Conservation (phyloP, 2,797 vertebrate species). For the Tapera naevia region DNA sequence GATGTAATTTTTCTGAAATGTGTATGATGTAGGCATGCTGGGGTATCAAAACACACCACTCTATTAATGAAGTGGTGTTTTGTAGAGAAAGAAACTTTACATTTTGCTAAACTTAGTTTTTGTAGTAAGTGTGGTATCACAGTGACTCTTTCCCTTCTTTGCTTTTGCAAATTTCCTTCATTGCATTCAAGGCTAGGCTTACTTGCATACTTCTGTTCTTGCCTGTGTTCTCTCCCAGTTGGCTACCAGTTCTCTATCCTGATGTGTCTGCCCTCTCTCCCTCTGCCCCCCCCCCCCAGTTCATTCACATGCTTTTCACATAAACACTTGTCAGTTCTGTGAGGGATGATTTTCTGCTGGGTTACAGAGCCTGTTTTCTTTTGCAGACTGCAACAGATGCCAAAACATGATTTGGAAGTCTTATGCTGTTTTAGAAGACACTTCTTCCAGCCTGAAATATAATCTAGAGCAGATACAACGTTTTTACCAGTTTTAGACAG, state of each 20-base stretch:
- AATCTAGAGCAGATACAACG: accelerated
- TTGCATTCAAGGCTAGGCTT: neutral
- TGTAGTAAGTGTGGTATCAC: neutral
- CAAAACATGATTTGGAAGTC: neutral
- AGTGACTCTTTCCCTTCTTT: neutral
- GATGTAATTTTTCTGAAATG: neutral
- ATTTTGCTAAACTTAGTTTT: neutral
- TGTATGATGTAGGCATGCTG: neutral
- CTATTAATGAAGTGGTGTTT: neutral
- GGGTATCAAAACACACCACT: neutral
- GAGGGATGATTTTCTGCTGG: neutral
- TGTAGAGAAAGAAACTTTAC: neutral
- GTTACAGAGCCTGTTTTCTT: neutral
- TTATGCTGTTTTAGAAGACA: neutral
- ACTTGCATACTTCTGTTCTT: neutral
- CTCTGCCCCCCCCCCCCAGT: neutral
- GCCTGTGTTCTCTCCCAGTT: neutral
- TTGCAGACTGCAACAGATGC: neutral
- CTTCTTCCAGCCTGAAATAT: neutral
- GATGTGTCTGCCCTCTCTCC: neutral
- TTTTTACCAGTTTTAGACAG: neutral
- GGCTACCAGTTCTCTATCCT: neutral
- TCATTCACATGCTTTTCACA: neutral
- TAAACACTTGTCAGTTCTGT: neutral
- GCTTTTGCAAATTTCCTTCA: neutral